Evolutionary conservation across 1,140 invertebrate genomes (phyloP).

Genomic region (Dolichoris vasculosae): DNA sequence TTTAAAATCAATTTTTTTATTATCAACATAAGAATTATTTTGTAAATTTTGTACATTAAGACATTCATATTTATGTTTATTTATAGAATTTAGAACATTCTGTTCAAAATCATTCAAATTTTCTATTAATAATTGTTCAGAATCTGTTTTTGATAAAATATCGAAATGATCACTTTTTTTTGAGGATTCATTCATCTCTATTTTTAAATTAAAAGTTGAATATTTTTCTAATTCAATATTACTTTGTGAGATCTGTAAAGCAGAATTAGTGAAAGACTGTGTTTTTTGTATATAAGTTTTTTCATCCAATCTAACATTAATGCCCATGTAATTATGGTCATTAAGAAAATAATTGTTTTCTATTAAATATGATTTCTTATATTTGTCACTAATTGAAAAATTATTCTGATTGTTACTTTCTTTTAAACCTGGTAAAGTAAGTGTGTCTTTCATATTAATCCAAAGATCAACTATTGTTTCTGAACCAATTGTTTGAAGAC

Average conservation of each 20-base stretch:
- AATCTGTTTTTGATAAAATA: not conserved
- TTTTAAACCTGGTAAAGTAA: not conserved
- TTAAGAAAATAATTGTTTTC: constrained; percentile 15
- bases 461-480: constrained; percentile 85
- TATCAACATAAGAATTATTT: not conserved
- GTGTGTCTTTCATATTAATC: constrained; percentile 72
- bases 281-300: constrained; percentile 10
- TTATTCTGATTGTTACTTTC: not conserved
- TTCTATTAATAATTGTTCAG: not conserved
- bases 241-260: not conserved
- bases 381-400: constrained; percentile 16
- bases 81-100: not conserved
- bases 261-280: not conserved
- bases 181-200: not conserved
- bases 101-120: not conserved
- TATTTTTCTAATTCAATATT: not conserved
- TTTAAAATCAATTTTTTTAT: constrained; percentile 28
- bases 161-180: constrained; percentile 29
- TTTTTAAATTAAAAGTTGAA: not conserved
- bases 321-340: constrained; percentile 34
- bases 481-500: constrained; percentile 87
- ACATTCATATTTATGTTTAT: not conserved
- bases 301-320: not conserved
- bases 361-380: not conserved
- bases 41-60: not conserved